These are phyloP conservation scores for Telmatherina bonti DNA, from an alignment of 2,797 vertebrate genomes.

Conservation along the genomic window DNA sequence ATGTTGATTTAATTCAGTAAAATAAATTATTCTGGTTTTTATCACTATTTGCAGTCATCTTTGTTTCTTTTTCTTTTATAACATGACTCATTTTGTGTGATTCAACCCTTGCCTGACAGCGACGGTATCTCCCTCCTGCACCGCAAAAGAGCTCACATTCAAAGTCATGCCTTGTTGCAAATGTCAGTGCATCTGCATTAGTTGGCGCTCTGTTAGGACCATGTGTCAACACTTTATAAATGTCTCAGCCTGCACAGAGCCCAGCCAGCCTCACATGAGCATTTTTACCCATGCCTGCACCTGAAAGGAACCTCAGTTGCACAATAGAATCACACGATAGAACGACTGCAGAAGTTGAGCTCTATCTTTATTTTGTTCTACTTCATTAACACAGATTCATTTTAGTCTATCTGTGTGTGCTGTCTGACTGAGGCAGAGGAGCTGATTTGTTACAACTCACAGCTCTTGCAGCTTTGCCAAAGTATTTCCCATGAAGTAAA, in stretches of 20 bases:
- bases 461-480: conserved; percentile 46
- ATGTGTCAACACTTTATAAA: conserved; percentile 76
- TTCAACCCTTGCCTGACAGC: conserved; percentile 44
- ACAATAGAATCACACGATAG: conserved; percentile 68
- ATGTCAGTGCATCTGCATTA: conserved; percentile 73
- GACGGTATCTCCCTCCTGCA: conserved; percentile 43
- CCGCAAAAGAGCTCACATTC: conserved; percentile 65
- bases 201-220: conserved; percentile 61
- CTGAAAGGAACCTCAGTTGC: conserved; percentile 75
- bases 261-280: conserved; percentile 54
- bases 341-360: conserved; percentile 41
- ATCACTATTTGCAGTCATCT: conserved; percentile 4
- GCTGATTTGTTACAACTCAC: conserved; percentile 41
- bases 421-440: conserved; percentile 46
- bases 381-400: conserved; percentile 75
- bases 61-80: conserved; percentile 46
- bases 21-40: not conserved
- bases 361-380: conserved; percentile 74
- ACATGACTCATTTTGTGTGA: conserved; percentile 49
- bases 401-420: conserved; percentile 52
- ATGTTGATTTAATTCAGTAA: too few species aligned
- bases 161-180: conserved; percentile 73
- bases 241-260: conserved; percentile 69
- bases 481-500: conserved; percentile 54
- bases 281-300: conserved; percentile 80